phyloP scores from a whole-genome alignment of 2,797 vertebrate species.

The Melanogrammus aeglefinus region DNA sequence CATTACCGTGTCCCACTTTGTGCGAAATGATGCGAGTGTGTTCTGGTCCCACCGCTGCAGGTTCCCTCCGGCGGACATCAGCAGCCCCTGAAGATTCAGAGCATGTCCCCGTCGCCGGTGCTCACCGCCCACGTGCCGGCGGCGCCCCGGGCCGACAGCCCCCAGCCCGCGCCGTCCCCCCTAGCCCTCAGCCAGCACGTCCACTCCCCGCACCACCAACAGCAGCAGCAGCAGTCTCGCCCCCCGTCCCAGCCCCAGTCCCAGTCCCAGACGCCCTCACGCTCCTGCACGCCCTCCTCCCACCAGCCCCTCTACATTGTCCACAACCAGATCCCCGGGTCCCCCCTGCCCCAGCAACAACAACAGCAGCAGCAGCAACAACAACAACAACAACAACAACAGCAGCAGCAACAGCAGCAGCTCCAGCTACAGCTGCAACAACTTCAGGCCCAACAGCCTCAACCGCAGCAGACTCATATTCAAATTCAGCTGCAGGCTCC shows the following conservation, averaged over 20 bases:
- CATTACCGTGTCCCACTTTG: neutral
- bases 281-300: constrained; percentile 81
- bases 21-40: constrained; percentile 4
- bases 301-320: constrained; percentile 81
- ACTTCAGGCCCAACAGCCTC: too few relatives aligned
- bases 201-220: constrained; percentile 81
- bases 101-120: constrained; percentile 80
- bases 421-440: too few relatives aligned
- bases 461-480: constrained; percentile 65
- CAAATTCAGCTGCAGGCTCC: constrained; percentile 68
- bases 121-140: constrained; percentile 72
- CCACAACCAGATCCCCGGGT: constrained; percentile 80
- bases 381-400: constrained; percentile 37
- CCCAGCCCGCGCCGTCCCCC: constrained; percentile 82
- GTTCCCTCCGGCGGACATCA: constrained; percentile 81
- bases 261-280: constrained; percentile 77
- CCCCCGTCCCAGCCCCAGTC: constrained; percentile 78
- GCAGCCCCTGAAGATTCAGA: constrained; percentile 82
- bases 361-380: constrained; percentile 61
- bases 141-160: constrained; percentile 75
- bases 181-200: constrained; percentile 82
- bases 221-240: constrained; percentile 66
- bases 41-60: constrained; percentile 59
- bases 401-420: neutral
- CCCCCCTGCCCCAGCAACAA: constrained; percentile 71